Percentiles rank a stretch among this genome's conserved stretches.
These are phyloP conservation scores for Eupithecia subfuscata DNA, from an alignment of 2,888 invertebrate genomes.

Conservation along the genomic window DNA sequence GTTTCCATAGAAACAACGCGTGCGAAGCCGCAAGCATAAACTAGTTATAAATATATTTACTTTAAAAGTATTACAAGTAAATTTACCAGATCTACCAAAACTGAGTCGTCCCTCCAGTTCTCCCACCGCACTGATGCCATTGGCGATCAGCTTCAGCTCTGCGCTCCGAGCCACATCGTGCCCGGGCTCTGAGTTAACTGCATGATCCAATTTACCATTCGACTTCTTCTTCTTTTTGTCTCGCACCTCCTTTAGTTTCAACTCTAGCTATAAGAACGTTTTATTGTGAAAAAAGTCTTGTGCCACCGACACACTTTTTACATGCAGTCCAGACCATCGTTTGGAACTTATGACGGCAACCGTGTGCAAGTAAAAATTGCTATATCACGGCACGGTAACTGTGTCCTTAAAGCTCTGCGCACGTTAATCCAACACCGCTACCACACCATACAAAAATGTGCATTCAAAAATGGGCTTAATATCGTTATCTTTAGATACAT, in stretches of 20 bases:
- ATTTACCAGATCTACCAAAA: slow-evolving; percentile 61
- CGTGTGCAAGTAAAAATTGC: background rate
- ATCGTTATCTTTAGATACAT: too few relatives aligned
- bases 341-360: too few relatives aligned
- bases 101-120: slow-evolving; percentile 61
- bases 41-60: too few relatives aligned
- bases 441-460: too few relatives aligned
- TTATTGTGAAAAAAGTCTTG: background rate
- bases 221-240: slow-evolving; percentile 66
- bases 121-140: slow-evolving; percentile 66
- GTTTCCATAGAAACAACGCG: too few relatives aligned
- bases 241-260: slow-evolving; percentile 62
- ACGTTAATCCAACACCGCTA: too few relatives aligned
- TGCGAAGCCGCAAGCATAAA: too few relatives aligned
- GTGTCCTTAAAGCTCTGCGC: too few relatives aligned
- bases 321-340: background rate
- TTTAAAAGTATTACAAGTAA: background rate
- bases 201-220: slow-evolving; percentile 20
- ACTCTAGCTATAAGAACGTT: slow-evolving; percentile 60
- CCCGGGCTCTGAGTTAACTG: slow-evolving; percentile 38
- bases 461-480: too few relatives aligned
- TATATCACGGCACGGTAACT: background rate
- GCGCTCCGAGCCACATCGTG: slow-evolving; percentile 51
- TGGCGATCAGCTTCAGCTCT: slow-evolving; percentile 60
- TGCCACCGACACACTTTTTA: background rate